Percentiles rank a stretch among this genome's conserved stretches.
phyloP scores from a whole-genome alignment of 1,140 invertebrate species.

The Pachyrhynchus sulphureomaculatus region DNA sequence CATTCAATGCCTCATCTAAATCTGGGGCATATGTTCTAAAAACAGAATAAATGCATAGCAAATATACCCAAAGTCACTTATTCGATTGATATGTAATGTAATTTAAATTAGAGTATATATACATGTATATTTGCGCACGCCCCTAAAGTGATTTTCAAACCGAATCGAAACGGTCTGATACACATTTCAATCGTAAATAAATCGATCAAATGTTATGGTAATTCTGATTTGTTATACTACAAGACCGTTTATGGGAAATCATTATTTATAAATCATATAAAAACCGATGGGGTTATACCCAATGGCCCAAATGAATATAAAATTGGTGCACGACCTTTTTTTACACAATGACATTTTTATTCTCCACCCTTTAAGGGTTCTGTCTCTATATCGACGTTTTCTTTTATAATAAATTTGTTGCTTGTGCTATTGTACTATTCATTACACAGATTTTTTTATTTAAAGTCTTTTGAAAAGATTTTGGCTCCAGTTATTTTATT shows the following conservation, averaged over 20 bases:
- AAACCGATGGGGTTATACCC: constrained; percentile 30
- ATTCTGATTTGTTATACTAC: constrained; percentile 40
- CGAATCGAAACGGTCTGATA: constrained; percentile 33
- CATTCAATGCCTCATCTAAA: neutral
- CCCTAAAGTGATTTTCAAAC: constrained; percentile 36
- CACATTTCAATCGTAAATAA: constrained; percentile 42
- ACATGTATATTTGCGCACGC: constrained; percentile 38
- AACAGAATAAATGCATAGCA: constrained; percentile 37
- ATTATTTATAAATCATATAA: constrained; percentile 40
- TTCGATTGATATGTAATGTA: constrained; percentile 30
- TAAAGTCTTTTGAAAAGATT: constrained; percentile 5
- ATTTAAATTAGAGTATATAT: constrained; percentile 37
- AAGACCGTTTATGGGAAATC: constrained; percentile 42
- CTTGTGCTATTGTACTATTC: constrained; percentile 30
- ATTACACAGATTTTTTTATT: constrained; percentile 17
- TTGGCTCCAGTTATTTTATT: constrained; percentile 10
- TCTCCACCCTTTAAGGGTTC: constrained; percentile 37
- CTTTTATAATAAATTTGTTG: constrained; percentile 26
- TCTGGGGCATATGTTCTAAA: constrained; percentile 23
- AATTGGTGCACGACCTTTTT: constrained; percentile 37
- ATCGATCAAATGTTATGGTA: constrained; percentile 43
- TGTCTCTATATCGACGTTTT: constrained; percentile 37
- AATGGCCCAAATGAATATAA: constrained; percentile 39
- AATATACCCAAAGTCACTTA: constrained; percentile 23
- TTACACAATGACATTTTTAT: constrained; percentile 25